Percentiles rank a stretch among this genome's conserved stretches.
Evolutionary conservation across 2,888 invertebrate genomes (phyloP).

Genomic region (Lasius fuliginosus): DNA sequence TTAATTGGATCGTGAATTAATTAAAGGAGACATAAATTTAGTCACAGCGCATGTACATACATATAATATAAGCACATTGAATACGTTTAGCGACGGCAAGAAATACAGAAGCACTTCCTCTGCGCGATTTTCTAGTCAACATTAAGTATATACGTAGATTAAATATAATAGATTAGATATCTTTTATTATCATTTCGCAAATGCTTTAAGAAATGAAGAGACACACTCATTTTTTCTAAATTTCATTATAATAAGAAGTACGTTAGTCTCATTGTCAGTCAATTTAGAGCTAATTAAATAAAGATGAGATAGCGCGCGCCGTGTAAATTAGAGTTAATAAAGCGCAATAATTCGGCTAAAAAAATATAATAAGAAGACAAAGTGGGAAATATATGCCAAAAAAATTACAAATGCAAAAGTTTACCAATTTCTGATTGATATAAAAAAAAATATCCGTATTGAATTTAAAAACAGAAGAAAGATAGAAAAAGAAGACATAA

Average conservation of each 20-base stretch:
- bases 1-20: constrained; percentile 49
- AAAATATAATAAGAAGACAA: neutral
- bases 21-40: constrained; percentile 29
- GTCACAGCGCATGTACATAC: neutral
- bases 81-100: neutral
- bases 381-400: neutral
- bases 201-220: neutral
- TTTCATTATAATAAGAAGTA: constrained; percentile 2
- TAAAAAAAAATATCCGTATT: neutral
- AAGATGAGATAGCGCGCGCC: neutral
- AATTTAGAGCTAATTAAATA: constrained; percentile 5
- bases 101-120: neutral
- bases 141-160: neutral
- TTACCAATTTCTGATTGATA: neutral
- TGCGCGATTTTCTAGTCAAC: neutral
- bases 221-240: neutral
- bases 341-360: neutral
- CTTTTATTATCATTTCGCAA: neutral
- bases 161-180: no score
- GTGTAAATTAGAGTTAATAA: neutral
- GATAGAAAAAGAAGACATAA: no score
- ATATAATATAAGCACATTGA: neutral
- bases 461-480: neutral
- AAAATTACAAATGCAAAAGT: neutral
- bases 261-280: no score